phyloP scores from a whole-genome alignment of 1,140 invertebrate genomes.

The Heliconius nattereri region DNA sequence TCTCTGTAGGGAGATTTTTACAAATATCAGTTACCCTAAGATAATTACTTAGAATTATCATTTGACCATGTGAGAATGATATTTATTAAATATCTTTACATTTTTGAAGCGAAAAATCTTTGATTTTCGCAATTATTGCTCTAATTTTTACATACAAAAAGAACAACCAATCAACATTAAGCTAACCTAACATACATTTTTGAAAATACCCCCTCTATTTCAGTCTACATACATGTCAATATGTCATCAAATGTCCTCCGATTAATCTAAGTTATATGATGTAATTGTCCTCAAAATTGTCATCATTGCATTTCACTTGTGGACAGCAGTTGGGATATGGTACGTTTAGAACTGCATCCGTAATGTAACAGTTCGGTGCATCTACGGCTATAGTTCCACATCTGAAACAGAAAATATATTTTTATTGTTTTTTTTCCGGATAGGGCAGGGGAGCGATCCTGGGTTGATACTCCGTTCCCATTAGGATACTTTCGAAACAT shows the following conservation, averaged over 20 bases:
- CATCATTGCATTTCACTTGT: not conserved
- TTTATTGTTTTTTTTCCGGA: not conserved
- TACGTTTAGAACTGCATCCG: not conserved
- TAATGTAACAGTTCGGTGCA: not conserved
- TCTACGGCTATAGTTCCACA: not conserved
- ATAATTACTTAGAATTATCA: too few species aligned
- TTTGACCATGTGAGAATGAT: too few species aligned
- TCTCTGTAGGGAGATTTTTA: too few species aligned
- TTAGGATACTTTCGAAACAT: too few species aligned
- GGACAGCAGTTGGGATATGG: not conserved
- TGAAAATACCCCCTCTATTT: not conserved
- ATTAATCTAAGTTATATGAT: not conserved
- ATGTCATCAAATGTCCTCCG: not conserved
- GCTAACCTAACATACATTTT: not conserved
- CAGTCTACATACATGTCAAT: constrained; percentile 1
- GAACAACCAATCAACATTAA: not conserved
- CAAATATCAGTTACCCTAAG: too few species aligned
- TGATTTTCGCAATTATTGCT: too few species aligned
- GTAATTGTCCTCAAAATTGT: not conserved
- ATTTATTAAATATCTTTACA: too few species aligned
- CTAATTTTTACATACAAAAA: not conserved
- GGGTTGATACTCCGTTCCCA: too few species aligned
- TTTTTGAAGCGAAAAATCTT: too few species aligned
- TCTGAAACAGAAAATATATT: not conserved
- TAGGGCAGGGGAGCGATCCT: too few species aligned